A percentile compares a stretch with the other conserved stretches of the same genome.
Evolutionary conservation across 2,113 vertebrate species (phyloP).

Genomic region (Hemiscyllium ocellatum): DNA sequence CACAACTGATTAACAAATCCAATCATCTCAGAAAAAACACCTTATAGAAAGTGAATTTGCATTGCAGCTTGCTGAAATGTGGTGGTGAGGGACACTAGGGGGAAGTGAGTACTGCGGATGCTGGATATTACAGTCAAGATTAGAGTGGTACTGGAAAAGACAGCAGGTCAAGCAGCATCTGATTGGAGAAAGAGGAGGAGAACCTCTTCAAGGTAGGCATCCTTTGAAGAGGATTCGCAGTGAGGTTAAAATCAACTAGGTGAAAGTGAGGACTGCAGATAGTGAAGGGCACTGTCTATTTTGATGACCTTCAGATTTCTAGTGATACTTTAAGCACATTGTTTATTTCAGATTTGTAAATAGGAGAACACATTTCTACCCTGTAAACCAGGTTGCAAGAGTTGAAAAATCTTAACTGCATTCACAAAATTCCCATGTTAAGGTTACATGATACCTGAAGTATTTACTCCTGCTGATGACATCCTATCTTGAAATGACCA

Average conservation of each 20-base stretch:
- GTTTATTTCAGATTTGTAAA: neutral
- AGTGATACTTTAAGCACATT: neutral
- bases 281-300: neutral
- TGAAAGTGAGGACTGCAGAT: too few species aligned
- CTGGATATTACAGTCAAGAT: too few species aligned
- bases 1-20: neutral
- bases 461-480: neutral
- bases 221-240: too few species aligned
- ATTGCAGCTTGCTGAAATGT: neutral
- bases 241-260: too few species aligned
- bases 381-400: neutral
- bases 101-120: too few species aligned
- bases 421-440: neutral
- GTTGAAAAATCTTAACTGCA: neutral
- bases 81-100: neutral
- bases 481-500: neutral
- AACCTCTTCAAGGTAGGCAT: too few species aligned
- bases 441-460: neutral
- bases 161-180: too few species aligned
- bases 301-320: neutral
- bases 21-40: neutral
- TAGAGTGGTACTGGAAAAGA: too few species aligned
- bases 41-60: neutral
- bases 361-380: neutral
- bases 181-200: too few species aligned